Base-by-base conservation (phyloP, 2,797 vertebrate genomes). In the Nyctibius grandis region DNA sequence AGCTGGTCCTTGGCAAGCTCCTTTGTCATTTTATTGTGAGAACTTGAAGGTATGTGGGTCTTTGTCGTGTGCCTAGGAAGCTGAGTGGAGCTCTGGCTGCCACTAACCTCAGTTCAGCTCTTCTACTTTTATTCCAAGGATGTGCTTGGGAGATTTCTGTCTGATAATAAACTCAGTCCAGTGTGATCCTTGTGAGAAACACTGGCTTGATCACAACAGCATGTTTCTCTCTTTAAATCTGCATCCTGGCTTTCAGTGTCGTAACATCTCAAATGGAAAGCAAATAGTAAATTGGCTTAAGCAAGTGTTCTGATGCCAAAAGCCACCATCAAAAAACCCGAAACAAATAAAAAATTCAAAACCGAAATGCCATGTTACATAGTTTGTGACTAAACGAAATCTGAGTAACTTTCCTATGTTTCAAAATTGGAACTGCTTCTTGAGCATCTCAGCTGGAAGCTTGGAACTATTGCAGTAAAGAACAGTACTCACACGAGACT, bases 111-210 rank as follows among this genome's bases (percentile, higher is more conserved):
- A 44, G 33, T 90, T 85, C 63, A 67, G 40, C 45, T 42, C 26
- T 65, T 33, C 34, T 85, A 12, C 50, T 93, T 92, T 64, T 57
- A 57, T 85, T 93, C 92, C 57, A 89, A 51, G 33, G 34, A 86
- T 20, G 33, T 87, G 26, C 45, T 21, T 73, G 38, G 31, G 22
- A 85, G 53, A 48, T 7, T 87, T 89, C 26, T 54, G 15, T 79
- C 33, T 3, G 1, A 20, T 70, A 57, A 70, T 74, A 70, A 89
- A 50, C 23, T 82, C 29, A 83, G 16, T 68, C 56, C 42, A 54
- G 38, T 42, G 33, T 78, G 68, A 45, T 65, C 34, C 63, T 44
- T 86, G 12, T 65, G 45, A 47, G 42, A 95, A 89, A 50, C 33
- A 45, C 14, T 86, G 38, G 15, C 31, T 89, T 88, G 36, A 25